phyloP scores from a whole-genome alignment of 2,113 vertebrate genomes.

The Silurus meridionalis region DNA sequence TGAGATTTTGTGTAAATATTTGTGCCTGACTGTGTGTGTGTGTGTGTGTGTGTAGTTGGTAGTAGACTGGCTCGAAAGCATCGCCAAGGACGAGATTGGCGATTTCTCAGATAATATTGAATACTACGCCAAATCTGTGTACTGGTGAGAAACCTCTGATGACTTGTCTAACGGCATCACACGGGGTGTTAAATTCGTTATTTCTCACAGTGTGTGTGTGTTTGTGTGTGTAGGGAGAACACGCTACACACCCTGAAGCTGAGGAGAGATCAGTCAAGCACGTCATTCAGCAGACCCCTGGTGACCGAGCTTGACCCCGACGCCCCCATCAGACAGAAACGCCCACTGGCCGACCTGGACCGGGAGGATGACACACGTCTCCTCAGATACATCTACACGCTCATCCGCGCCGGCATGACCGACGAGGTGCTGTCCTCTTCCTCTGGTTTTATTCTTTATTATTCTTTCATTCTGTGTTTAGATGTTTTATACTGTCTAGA shows the following conservation, averaged over 20 bases:
- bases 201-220: conserved; percentile 39
- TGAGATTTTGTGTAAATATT: neutral
- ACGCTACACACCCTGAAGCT: conserved; percentile 87
- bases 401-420: conserved; percentile 94
- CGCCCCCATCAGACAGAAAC: conserved; percentile 91
- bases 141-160: conserved; percentile 81
- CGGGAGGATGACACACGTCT: conserved; percentile 88
- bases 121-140: conserved; percentile 95
- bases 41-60: conserved; percentile 77
- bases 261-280: conserved; percentile 70
- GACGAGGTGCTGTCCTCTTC: conserved; percentile 80
- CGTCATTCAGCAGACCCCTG: conserved; percentile 79
- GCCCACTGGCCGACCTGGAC: conserved; percentile 93
- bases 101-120: conserved; percentile 97
- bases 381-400: conserved; percentile 90
- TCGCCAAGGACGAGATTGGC: conserved; percentile 92
- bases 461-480: neutral
- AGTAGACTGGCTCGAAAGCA: conserved; percentile 97
- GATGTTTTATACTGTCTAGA: neutral
- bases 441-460: neutral
- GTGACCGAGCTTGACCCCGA: conserved; percentile 97
- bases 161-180: neutral
- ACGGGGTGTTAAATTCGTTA: neutral
- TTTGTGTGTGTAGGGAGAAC: conserved; percentile 83
- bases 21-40: neutral